Conservation (phyloP, 2,797 vertebrate genomes). For the Aplochiton taeniatus region DNA sequence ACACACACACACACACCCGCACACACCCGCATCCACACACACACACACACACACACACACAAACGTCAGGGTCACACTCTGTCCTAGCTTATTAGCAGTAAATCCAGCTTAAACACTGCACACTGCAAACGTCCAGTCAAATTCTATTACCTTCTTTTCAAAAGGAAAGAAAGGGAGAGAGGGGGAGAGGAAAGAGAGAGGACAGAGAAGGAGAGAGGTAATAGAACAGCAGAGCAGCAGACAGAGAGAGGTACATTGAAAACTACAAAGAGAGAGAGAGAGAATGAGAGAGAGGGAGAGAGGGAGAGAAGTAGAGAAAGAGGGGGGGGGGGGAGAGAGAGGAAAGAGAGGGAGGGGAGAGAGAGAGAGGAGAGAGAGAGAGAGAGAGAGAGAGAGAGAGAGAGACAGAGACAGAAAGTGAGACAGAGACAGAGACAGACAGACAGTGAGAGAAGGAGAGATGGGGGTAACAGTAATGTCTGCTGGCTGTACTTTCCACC, state of each 20-base stretch:
- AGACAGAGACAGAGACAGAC: not conserved
- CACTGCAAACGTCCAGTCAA: conserved; percentile 23
- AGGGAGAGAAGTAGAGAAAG: not conserved
- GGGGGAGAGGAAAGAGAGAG: not conserved
- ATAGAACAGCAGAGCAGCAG: not conserved
- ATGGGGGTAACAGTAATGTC: not conserved
- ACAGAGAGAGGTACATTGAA: not conserved
- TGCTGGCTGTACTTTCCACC: not conserved
- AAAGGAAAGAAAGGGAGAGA: not conserved
- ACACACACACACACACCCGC: conserved; percentile 12
- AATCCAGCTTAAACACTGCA: conserved; percentile 16
- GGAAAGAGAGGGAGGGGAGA: not conserved
- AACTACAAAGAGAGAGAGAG: not conserved
- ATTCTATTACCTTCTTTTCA: conserved; percentile 20
- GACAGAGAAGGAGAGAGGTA: not conserved
- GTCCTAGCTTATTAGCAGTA: conserved; percentile 28
- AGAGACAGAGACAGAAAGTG: not conserved
- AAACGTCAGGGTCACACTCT: conserved; percentile 13
- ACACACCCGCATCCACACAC: conserved; percentile 7
- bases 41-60: conserved; percentile 18
- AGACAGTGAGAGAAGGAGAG: not conserved
- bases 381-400: not conserved
- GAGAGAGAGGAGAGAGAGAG: not conserved
- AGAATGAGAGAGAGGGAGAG: not conserved
- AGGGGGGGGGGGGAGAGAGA: too few relatives aligned